Base-by-base conservation (phyloP, 2,888 invertebrate genomes). In the Limnephilus auricula region DNA sequence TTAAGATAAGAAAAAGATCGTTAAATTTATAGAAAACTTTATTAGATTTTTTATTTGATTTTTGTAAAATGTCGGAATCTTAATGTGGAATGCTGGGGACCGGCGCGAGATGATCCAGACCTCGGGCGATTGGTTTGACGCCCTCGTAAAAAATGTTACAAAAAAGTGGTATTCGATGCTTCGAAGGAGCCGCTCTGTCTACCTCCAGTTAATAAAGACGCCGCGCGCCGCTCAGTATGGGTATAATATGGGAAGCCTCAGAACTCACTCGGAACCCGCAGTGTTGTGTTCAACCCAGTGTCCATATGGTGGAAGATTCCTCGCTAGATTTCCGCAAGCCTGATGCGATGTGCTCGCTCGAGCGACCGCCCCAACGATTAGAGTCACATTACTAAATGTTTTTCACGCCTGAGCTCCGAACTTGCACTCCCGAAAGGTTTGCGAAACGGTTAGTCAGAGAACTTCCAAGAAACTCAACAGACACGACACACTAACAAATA, bases 1-100 rank as follows among this genome's bases (percentile, higher is more conserved):
- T 82, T 40, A 65, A 80, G 90, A 90, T 90, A 90, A 90, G 90
- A 32, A 88, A 79, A 87, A 65, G 31, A n/a, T 87, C 87, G 87
- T 87, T 31, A 87, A 87, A 65, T 87, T 45, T 65, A 87, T 87
- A 45, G 87, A 87, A 87, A 65, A 87, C 0, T 87, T 85, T 85
- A 40, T 40, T 85, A 40, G 15, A 15, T 30, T 40, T 50, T 87
- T 87, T 31, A 50, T 87, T 87, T 45, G 50, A 65, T 86, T 86
- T 86, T 32, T 34, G 31, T 87, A 50, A 50, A 50, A 50, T 65
- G 31, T 34, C 13, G 45, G 85, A 40, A 85, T 85, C n/a, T 85
- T 10, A 82, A 25, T n/a, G 65, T 65, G 82, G 82, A 34, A 34
- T 31, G 80, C 84, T 15, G 30, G 85, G 85, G 85, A 40, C 85